Evolutionary conservation across 2,888 invertebrate genomes (phyloP).

Genomic region (Siphlonurus alternatus): DNA sequence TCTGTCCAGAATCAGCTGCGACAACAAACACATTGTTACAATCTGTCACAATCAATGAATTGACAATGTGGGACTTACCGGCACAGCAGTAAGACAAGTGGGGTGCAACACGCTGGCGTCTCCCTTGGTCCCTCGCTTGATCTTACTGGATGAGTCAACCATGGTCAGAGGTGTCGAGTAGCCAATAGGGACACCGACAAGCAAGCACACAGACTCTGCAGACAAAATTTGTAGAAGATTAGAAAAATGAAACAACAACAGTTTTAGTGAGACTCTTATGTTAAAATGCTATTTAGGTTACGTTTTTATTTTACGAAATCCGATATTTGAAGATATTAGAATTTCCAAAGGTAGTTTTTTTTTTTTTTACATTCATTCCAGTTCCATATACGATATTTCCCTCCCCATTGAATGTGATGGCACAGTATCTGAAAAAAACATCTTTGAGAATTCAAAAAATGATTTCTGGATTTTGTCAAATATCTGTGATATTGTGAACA

Average conservation of each 20-base stretch:
- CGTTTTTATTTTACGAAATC: no score
- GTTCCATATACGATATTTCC: no score
- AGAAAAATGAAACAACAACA: neutral
- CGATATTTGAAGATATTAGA: no score
- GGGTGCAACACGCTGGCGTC: conserved; percentile 84
- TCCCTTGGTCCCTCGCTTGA: conserved; percentile 86
- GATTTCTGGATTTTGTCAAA: no score
- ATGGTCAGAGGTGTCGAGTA: conserved; percentile 92
- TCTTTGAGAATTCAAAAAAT: no score
- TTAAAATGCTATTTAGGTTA: neutral
- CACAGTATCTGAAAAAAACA: no score
- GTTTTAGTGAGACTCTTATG: neutral
- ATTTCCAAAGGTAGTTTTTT: no score
- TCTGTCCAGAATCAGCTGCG: conserved; percentile 85
- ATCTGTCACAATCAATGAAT: neutral
- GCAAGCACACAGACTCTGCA: conserved; percentile 46
- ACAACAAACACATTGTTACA: conserved; percentile 13
- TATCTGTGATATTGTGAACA: no score
- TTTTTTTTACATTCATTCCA: no score
- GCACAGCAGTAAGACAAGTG: conserved; percentile 91
- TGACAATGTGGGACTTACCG: conserved; percentile 44
- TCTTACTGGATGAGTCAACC: conserved; percentile 85
- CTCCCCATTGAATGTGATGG: no score
- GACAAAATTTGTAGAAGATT: neutral
- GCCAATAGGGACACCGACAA: conserved; percentile 81